Base-by-base conservation (phyloP, 2,888 invertebrate genomes). In the Parasteatoda lunata region DNA sequence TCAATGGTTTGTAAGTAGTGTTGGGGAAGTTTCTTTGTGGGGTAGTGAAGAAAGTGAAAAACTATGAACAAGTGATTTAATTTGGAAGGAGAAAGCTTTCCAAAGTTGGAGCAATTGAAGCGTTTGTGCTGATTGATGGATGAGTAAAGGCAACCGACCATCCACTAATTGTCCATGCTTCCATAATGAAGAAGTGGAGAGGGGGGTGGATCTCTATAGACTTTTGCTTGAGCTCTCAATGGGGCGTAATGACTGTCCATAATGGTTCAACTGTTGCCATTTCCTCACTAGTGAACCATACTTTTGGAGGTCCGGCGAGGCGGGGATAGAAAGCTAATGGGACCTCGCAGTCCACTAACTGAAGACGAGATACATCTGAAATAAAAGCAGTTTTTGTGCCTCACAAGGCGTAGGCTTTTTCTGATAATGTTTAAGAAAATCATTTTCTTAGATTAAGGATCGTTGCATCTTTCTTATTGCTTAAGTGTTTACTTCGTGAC, bases 231-330 rank as follows among this genome's bases (percentile, higher is more conserved):
- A 80, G 64, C 75, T 51, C 73, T 84, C 87, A 83, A 88, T 88
- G 87, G 83, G 72, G 80, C 80, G 82, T 83, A 88, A 88, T 88
- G 87, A 88, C 87, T 69, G 79, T 75, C 87, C 83, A 83, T 88
- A 88, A 88, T 88, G 87, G 87, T 83, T 83, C 87, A 88, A 76
- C 87, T 82, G 78, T 88, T 83, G 87, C 87, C 80, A 85, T 75
- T 80, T 54, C 70, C 66, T 80, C 77, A 72, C 80, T 69, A 82
- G 72, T 73, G 72, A 59, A 87, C 82, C 82, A 81, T 87, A 83
- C 68, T 82, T 77, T 51, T 75, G 87, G 70, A 76, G 83, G 77
- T 77, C 77, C 65, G 70, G 69, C 77, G 64, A 70, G 77, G 71
- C 77, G 83, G 68, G 52, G 69, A 76, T 69, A 54, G 52, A 59